These are phyloP conservation scores for Smutsia gigantea DNA, from an alignment of 2,797 vertebrate species.

Conservation along the genomic window DNA sequence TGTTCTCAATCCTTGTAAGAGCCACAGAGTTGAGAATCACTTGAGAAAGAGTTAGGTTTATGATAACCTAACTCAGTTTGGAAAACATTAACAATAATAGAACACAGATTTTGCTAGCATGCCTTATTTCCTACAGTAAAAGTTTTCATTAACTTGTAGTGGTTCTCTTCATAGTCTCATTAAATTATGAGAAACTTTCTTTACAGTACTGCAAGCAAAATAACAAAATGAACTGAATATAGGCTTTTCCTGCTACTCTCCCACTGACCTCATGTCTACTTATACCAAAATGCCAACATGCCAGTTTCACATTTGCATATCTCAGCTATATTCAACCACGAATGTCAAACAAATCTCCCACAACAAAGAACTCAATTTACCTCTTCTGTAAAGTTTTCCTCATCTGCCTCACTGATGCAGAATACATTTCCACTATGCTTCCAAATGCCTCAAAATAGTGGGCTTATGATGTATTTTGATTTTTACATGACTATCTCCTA, in stretches of 20 bases:
- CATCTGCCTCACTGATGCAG: not conserved
- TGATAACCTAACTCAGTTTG: not conserved
- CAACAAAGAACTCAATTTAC: not conserved
- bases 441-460: not conserved
- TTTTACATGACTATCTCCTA: not conserved
- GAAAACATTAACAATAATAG: not conserved
- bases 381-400: not conserved
- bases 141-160: not conserved
- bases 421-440: not conserved
- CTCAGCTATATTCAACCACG: not conserved
- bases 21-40: not conserved
- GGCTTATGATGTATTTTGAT: not conserved
- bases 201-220: slow-evolving; percentile 4
- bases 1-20: not conserved
- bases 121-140: not conserved
- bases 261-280: not conserved
- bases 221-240: not conserved
- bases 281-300: not conserved
- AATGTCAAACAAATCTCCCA: not conserved
- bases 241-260: not conserved
- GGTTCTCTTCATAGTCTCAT: not conserved
- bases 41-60: not conserved
- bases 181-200: not conserved
- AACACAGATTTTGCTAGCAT: not conserved
- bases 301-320: not conserved